Conservation (phyloP, 2,797 vertebrate species). For the Chelonia mydas region DNA sequence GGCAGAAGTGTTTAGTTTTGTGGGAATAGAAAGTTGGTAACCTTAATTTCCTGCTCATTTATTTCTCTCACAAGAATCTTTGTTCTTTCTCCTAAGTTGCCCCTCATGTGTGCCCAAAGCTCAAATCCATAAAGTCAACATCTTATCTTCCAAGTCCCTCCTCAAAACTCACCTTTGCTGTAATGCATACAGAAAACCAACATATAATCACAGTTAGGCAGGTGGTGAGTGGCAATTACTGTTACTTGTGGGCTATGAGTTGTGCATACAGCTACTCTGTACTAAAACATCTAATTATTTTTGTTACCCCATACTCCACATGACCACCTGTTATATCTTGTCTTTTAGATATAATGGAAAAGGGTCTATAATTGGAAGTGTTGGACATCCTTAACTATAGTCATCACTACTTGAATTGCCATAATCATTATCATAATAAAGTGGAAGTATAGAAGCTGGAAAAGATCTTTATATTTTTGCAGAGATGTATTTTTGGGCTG, state of each 20-base stretch:
- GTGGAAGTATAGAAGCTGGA: conserved; percentile 4
- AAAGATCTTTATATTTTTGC: neutral
- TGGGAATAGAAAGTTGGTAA: too few relatives aligned
- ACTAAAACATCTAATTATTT: neutral
- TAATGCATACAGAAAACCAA: neutral
- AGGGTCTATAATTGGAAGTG: neutral
- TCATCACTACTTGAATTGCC: neutral
- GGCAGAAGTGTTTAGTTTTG: too few relatives aligned
- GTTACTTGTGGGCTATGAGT: neutral
- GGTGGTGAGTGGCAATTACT: neutral
- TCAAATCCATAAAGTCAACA: neutral
- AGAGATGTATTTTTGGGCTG: neutral
- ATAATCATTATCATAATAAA: neutral
- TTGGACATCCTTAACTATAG: conserved; percentile 5
- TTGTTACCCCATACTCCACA: neutral
- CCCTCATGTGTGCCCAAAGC: neutral
- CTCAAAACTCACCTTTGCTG: neutral
- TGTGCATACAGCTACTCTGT: neutral
- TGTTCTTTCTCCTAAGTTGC: neutral
- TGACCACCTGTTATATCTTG: neutral
- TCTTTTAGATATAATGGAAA: neutral
- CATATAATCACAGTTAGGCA: neutral
- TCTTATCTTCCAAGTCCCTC: neutral
- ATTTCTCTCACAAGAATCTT: neutral
- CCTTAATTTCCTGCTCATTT: neutral